phyloP scores from a whole-genome alignment of 2,888 invertebrate species.

The Chrysomela aeneicollis region DNA sequence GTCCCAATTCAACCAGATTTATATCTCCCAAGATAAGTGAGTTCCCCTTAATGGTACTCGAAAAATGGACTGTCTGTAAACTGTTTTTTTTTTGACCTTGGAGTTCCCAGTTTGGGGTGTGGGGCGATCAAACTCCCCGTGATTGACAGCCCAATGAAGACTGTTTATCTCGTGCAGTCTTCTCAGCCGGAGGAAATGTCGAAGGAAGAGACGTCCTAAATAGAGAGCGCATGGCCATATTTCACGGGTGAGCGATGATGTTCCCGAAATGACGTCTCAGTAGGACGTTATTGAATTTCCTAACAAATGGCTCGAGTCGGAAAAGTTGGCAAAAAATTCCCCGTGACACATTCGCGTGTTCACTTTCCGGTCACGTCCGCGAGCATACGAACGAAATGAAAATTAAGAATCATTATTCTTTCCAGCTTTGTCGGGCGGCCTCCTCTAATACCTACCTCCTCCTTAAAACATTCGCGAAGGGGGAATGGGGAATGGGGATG shows the following conservation, averaged over 20 bases:
- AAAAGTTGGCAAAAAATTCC: constrained; percentile 58
- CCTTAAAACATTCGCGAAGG: constrained; percentile 58
- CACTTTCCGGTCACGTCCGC: constrained; percentile 60
- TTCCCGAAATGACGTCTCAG: constrained; percentile 60
- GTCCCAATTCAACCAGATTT: too few species aligned
- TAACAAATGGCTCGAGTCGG: constrained; percentile 61
- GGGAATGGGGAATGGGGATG: constrained; percentile 59
- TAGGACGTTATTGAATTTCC: constrained; percentile 62
- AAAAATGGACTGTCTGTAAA: too few species aligned
- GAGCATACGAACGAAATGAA: constrained; percentile 63
- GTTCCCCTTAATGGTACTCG: too few species aligned
- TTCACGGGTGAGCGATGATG: constrained; percentile 61
- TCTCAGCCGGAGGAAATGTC: background rate
- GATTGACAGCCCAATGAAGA: constrained; percentile 2
- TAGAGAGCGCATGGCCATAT: constrained; percentile 51
- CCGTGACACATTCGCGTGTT: constrained; percentile 58
- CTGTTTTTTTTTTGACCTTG: too few species aligned
- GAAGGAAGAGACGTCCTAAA: constrained; percentile 8
- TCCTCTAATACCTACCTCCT: constrained; percentile 59
- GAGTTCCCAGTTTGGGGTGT: background rate
- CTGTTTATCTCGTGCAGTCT: background rate
- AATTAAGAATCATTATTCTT: constrained; percentile 65
- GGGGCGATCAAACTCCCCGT: background rate
- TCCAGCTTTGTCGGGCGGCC: constrained; percentile 62
- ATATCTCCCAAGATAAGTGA: too few species aligned